Evolutionary conservation across 2,797 vertebrate genomes (phyloP).

Genomic region (Trachurus trachurus): DNA sequence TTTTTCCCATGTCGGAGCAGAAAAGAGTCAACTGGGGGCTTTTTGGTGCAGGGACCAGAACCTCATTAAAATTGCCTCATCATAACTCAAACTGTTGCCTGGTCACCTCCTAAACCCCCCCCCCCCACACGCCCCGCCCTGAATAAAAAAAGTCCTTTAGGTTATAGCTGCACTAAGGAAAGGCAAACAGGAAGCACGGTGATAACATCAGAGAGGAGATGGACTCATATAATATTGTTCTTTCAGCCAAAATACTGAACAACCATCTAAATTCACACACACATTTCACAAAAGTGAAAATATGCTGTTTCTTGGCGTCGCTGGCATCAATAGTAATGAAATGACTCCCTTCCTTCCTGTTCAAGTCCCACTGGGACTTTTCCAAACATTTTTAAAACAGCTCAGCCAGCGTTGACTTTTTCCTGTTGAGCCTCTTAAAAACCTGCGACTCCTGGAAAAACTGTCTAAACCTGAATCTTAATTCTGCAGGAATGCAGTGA

Average conservation of each 20-base stretch:
- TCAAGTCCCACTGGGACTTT: conserved; percentile 28
- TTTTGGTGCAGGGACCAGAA: conserved; percentile 78
- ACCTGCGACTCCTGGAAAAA: conserved; percentile 7
- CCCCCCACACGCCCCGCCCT: conserved; percentile 57
- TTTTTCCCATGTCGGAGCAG: conserved; percentile 91
- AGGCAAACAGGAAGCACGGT: conserved; percentile 22
- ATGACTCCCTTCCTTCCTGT: conserved; percentile 18
- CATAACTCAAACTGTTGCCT: conserved; percentile 91
- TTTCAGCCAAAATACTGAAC: not conserved
- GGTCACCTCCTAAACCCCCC: conserved; percentile 32
- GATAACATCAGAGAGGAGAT: not conserved
- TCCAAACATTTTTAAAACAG: conserved; percentile 28
- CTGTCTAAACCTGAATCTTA: conserved; percentile 8
- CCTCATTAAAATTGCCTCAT: conserved; percentile 93
- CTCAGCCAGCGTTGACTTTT: conserved; percentile 32
- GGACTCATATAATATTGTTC: not conserved
- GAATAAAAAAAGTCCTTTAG: conserved; percentile 12
- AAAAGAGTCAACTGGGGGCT: conserved; percentile 73
- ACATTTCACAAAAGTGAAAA: no score
- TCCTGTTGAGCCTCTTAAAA: conserved; percentile 46
- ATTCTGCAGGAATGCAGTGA: no score
- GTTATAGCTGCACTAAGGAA: conserved; percentile 31
- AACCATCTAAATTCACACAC: not conserved
- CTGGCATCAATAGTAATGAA: not conserved
- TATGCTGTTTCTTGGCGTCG: not conserved